phyloP scores from a whole-genome alignment of 2,113 vertebrate species.

The Oreochromis aureus region DNA sequence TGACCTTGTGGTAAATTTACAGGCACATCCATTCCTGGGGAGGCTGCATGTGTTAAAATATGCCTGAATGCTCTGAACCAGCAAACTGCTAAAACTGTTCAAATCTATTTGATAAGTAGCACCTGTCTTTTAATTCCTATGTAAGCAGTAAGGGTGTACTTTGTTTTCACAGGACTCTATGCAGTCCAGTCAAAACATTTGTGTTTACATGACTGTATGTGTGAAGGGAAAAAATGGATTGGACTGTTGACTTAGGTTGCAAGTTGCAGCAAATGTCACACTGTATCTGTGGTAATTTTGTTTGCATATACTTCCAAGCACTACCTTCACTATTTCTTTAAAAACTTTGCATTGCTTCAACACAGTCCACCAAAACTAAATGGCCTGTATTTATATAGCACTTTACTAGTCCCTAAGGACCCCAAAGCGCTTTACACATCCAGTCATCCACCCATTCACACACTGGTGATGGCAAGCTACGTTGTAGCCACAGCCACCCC shows the following conservation, averaged over 20 bases:
- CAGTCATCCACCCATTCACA: no score
- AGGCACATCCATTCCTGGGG: not conserved
- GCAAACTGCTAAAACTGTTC: not conserved
- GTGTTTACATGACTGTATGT: not conserved
- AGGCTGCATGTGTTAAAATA: not conserved
- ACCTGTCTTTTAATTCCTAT: not conserved
- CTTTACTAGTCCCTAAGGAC: no score
- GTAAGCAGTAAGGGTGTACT: not conserved
- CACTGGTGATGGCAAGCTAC: no score
- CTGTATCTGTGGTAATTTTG: not conserved
- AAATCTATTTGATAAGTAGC: not conserved
- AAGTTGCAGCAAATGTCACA: not conserved
- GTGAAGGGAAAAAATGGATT: not conserved
- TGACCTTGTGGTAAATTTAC: not conserved
- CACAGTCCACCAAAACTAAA: not conserved
- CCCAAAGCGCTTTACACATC: no score
- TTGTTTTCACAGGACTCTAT: not conserved
- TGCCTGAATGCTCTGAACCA: not conserved
- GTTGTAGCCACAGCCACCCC: no score
- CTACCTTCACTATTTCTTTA: not conserved
- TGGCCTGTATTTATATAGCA: no score
- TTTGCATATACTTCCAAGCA: not conserved
- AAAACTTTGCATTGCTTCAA: not conserved
- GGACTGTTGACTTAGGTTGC: not conserved
- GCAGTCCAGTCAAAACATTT: not conserved